Percentiles rank a stretch among this genome's conserved stretches.
These are phyloP conservation scores for Macrosiphum euphorbiae DNA, from an alignment of 2,888 invertebrate genomes.

Conservation along the genomic window DNA sequence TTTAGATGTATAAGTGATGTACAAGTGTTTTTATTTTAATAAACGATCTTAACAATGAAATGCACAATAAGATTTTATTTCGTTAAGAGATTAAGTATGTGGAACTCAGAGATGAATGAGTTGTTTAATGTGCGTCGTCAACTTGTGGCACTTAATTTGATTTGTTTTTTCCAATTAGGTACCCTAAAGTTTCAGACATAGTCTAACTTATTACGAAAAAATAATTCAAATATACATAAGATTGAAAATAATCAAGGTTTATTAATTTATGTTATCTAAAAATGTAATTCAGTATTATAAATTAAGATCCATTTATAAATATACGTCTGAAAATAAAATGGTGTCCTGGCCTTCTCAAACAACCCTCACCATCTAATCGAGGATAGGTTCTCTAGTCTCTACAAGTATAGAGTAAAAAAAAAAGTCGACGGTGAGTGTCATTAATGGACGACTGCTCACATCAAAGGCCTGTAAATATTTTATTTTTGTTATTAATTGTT, in stretches of 20 bases:
- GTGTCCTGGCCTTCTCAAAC: no score
- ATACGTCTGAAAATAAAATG: no score
- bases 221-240: background rate
- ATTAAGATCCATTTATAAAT: no score
- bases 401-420: no score
- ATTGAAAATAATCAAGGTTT: background rate
- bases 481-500: no score
- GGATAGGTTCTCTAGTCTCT: no score
- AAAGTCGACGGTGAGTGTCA: no score
- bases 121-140: background rate
- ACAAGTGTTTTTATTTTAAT: background rate
- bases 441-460: no score
- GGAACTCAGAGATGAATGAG: background rate
- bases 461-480: no score
- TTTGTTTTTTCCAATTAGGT: background rate
- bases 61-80: background rate
- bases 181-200: background rate
- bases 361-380: no score
- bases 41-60: background rate
- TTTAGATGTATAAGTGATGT: no score
- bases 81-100: background rate
- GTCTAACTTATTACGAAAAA: background rate
- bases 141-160: background rate
- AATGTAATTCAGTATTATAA: no score
- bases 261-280: background rate